Conservation (phyloP, 1,140 invertebrate species). For the Parapsyche elsis region DNA sequence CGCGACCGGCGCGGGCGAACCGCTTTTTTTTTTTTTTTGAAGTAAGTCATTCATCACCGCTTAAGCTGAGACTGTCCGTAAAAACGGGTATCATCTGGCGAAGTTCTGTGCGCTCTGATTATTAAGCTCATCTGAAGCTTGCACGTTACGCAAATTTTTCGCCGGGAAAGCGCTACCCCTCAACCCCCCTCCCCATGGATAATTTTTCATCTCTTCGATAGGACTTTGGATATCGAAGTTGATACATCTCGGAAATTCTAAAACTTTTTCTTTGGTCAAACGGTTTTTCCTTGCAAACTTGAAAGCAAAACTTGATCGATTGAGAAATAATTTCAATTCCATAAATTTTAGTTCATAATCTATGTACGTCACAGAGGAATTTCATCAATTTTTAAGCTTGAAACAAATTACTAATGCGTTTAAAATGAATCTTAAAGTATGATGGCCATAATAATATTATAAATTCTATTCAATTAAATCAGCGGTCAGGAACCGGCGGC, state of each 20-base stretch:
- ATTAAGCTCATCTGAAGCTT: conserved; percentile 35
- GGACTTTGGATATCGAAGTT: neutral
- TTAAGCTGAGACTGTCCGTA: conserved; percentile 44
- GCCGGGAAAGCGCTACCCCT: neutral
- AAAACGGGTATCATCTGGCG: conserved; percentile 46
- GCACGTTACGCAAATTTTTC: conserved; percentile 25
- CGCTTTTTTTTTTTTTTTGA: conserved; percentile 39
- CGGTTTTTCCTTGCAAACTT: no score
- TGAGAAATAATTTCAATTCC: no score
- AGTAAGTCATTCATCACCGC: conserved; percentile 45
- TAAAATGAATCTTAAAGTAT: no score
- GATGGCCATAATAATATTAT: no score
- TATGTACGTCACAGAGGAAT: no score
- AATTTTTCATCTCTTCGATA: conserved; percentile 20
- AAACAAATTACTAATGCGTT: no score
- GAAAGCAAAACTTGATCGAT: no score
- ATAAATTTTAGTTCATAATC: no score
- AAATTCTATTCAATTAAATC: no score
- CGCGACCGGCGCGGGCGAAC: neutral
- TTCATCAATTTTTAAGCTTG: no score
- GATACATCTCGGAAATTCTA: neutral
- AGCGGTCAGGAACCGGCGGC: no score
- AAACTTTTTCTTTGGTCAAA: neutral
- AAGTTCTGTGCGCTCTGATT: conserved; percentile 37
- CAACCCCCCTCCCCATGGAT: neutral